Base-by-base conservation (phyloP, 2,888 invertebrate species). In the Stenolophus ochropezus region DNA sequence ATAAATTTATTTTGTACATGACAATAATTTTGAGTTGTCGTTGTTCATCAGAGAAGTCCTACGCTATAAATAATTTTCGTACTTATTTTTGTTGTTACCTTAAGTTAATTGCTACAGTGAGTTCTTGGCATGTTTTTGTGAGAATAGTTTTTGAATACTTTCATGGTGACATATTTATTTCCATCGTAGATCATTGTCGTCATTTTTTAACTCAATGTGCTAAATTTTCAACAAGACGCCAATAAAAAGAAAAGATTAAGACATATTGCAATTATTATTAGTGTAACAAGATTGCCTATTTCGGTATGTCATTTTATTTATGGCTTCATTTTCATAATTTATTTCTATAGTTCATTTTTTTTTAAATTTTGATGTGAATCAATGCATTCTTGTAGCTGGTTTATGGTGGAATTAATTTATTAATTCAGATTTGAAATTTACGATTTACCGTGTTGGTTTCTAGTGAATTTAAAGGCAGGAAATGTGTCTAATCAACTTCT, bases 81-180 rank as follows among this genome's bases (percentile, higher is more conserved):
- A 27, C 11, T 11, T 61, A 69, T 69, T 69, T 69, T 69, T 69
- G 65, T 69, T 69, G 18, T 42, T 25, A 23, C 21, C 25, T 25
- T 25, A 61, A 61, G n/a, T 69, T 69, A 69, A 69, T 69, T 69
- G 65, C 65, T 69, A 33, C 65, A 69, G 65, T 69, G 65, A 69
- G 27, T 11, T 69, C 65, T 69, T 69, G 65, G 33, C 65, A 69
- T 27, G 16, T 69, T 69, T 65, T 69, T 69, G 65, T 69, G 65
- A 33, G 18, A 33, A 69, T 33, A 69, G 65, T 33, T 69, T 69
- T 69, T 69, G 65, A 69, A 69, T 69, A 69, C 33, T 33, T 69
- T 69, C 65, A 33, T 69, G 16, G 16, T 33, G 65, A 69, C 65
- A 18, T 69, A 69, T 69, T 69, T 69, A 27, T 69, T 69, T 69